These are phyloP conservation scores for Andrena trimmerana DNA, from an alignment of 2,888 invertebrate species.

Conservation along the genomic window DNA sequence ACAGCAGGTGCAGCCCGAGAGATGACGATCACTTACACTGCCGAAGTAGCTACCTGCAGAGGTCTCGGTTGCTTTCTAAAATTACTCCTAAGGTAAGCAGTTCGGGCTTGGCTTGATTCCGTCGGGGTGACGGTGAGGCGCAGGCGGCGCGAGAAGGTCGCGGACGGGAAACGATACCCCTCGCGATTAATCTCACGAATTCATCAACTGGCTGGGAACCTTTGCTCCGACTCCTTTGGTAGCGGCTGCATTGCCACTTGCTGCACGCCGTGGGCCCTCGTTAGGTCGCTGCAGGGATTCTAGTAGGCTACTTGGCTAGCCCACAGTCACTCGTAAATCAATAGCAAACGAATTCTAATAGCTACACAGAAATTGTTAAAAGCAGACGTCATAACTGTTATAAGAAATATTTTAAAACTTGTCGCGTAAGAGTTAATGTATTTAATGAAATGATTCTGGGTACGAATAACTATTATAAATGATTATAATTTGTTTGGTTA, in stretches of 20 bases:
- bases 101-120: neutral
- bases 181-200: neutral
- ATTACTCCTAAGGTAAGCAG: slow-evolving; percentile 90
- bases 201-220: neutral
- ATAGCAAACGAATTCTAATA: too few relatives aligned
- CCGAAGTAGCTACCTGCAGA: slow-evolving; percentile 93
- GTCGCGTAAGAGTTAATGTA: too few relatives aligned
- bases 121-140: neutral
- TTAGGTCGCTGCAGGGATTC: neutral
- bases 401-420: too few relatives aligned
- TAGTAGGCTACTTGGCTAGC: neutral
- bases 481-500: too few relatives aligned
- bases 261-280: neutral
- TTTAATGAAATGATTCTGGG: too few relatives aligned
- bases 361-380: too few relatives aligned
- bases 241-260: neutral
- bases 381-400: too few relatives aligned
- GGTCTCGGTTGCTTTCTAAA: slow-evolving; percentile 96
- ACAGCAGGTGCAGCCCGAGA: slow-evolving; percentile 40
- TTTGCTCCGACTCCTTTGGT: neutral
- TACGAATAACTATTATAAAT: too few relatives aligned
- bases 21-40: slow-evolving; percentile 95
- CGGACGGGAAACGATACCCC: neutral
- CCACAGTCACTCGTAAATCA: too few relatives aligned
- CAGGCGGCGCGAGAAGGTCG: slow-evolving; percentile 3